These are phyloP conservation scores for Neocrepidodera transversa DNA, from an alignment of 2,888 invertebrate genomes.

Conservation along the genomic window DNA sequence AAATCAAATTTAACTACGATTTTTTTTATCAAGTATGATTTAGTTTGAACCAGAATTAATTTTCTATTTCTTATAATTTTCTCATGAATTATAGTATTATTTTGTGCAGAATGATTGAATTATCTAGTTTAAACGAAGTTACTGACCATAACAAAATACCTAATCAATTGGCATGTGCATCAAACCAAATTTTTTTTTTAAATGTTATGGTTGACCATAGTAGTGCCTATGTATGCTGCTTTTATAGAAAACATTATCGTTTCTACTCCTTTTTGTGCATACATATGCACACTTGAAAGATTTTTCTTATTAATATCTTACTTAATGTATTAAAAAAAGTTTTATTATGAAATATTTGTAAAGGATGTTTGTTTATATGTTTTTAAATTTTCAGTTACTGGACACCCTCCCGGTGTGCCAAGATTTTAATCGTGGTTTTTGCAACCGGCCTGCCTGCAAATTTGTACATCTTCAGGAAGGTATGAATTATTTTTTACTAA, in stretches of 20 bases:
- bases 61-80: conserved; percentile 12
- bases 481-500: conserved; percentile 59
- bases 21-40: background rate
- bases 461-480: conserved; percentile 98
- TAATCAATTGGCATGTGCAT: conserved; percentile 53
- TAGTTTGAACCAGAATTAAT: background rate
- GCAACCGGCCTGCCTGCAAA: conserved; percentile 96
- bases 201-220: conserved; percentile 43
- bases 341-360: conserved; percentile 7
- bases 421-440: conserved; percentile 99
- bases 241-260: conserved; percentile 28
- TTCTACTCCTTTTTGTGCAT: conserved; percentile 43
- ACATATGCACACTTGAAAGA: conserved; percentile 49
- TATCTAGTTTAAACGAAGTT: conserved; percentile 43
- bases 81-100: conserved; percentile 23
- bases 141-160: conserved; percentile 37
- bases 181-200: conserved; percentile 42
- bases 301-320: conserved; percentile 36
- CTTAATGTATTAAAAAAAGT: conserved; percentile 27
- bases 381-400: conserved; percentile 88
- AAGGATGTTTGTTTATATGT: conserved; percentile 20
- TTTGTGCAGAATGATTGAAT: conserved; percentile 58
- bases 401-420: conserved; percentile 99
- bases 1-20: too few species aligned
- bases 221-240: conserved; percentile 57